Evolutionary conservation across 1,140 invertebrate species (phyloP).

Genomic region (Dreissena polymorpha): DNA sequence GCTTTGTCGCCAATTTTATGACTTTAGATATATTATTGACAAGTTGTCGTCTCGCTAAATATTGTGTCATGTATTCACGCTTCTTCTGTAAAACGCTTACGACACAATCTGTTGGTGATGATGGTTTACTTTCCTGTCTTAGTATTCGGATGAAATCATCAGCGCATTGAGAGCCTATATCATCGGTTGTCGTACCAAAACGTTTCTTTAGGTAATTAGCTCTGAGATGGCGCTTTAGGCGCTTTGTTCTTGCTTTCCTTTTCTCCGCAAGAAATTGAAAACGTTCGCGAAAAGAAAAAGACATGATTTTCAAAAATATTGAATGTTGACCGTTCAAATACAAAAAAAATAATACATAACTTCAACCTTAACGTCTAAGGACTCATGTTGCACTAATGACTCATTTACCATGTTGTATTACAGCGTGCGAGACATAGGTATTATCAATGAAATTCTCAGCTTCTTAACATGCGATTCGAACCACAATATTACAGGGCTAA

Average conservation of each 20-base stretch:
- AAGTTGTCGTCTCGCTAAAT: not conserved
- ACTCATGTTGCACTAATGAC: no score
- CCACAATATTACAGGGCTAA: no score
- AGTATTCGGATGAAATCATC: slow-evolving; percentile 5
- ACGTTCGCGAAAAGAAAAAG: not conserved
- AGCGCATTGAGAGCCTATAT: not conserved
- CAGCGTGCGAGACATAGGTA: slow-evolving; percentile 24
- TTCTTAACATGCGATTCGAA: not conserved
- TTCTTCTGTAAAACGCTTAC: slow-evolving; percentile 4
- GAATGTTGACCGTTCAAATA: no score
- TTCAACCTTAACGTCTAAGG: no score
- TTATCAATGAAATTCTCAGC: not conserved
- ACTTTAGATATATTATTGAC: slow-evolving; percentile 7
- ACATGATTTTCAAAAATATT: no score
- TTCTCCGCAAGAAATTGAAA: not conserved
- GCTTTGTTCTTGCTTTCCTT: not conserved
- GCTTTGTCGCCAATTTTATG: not conserved
- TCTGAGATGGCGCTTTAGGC: slow-evolving; percentile 7
- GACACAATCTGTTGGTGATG: not conserved
- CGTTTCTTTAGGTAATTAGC: not conserved
- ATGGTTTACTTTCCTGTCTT: no score
- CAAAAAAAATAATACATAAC: no score
- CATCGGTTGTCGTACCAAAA: not conserved
- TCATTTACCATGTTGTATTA: slow-evolving; percentile 11
- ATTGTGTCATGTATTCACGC: slow-evolving; percentile 9